phyloP scores from a whole-genome alignment of 2,797 vertebrate genomes.

The Pseudochirops cupreus region DNA sequence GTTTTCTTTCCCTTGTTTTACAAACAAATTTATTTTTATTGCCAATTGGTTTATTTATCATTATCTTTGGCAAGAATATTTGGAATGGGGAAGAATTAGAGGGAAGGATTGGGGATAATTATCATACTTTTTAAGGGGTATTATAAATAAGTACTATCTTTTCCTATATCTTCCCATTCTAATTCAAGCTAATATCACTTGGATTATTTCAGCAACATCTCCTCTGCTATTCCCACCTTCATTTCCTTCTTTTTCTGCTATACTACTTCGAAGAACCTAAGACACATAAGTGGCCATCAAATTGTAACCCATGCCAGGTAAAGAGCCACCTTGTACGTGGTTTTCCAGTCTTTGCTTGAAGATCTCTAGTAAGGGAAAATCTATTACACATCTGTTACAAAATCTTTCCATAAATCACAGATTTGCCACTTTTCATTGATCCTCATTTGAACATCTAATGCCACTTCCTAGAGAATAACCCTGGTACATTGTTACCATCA shows the following conservation, averaged over 20 bases:
- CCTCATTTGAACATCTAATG: not conserved
- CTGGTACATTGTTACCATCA: not conserved
- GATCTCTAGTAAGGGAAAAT: not conserved
- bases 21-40: not conserved
- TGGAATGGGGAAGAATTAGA: not conserved
- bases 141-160: not conserved
- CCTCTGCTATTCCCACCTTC: not conserved
- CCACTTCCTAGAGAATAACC: not conserved
- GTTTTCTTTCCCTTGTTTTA: not conserved
- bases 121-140: not conserved
- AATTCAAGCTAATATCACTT: not conserved
- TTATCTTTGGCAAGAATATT: not conserved
- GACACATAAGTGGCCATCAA: not conserved
- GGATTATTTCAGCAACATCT: not conserved
- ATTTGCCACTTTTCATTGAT: not conserved
- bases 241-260: not conserved
- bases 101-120: not conserved
- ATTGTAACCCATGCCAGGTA: not conserved
- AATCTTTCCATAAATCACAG: not conserved
- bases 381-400: not conserved
- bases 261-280: not conserved
- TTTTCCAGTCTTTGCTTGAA: not conserved
- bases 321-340: not conserved
- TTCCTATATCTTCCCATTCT: not conserved
- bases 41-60: not conserved